Base-by-base conservation (phyloP, 1,140 invertebrate species). In the Venturia canescens region DNA sequence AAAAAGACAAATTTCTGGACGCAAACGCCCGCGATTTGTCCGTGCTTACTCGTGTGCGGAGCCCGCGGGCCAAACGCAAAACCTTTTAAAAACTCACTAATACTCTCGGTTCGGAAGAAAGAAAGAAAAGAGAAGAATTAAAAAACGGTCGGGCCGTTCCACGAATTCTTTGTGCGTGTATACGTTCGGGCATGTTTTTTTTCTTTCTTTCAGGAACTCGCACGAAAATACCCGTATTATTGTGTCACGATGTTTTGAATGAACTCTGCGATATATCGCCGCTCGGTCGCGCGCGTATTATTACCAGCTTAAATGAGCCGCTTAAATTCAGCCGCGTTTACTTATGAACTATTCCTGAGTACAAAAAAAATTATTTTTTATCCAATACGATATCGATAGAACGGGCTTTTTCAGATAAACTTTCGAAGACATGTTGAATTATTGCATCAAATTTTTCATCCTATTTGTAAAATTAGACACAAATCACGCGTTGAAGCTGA, bases 241-340 rank as follows among this genome's bases (percentile, higher is more conserved):
- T 57, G 53, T 57, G 53, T 57, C 18, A 57, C 53, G 53, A 57
- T 57, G n/a, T 57, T 57, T 57, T 57, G 18, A 18, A 57, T 57
- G 18, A 57, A 57, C 53, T 57, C 21, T 18, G 15, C 53, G 21
- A 16, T n/a, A 23, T 11, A 44, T 44, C 13, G 53, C 53, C 50
- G 11, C 13, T n/a, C 15, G 1, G 50, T 13, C 18, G 18, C 21
- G 4, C 4, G 21, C 53, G 18, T 57, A 5, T 13, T 21, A 57
- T 57, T 21, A 57, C 53, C 18, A n/a, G 2, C 53, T 57, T 18
- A 57, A 57, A 57, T 57, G 15, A 57, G 53, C 53, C 53, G n/a
- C 0, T 57, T 4, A 1, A 1, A 57, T n/a, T 57, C 53, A 18
- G 21, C 53, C 2, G 38, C 38, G 38, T 44, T 44, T 44, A 44